Conservation (phyloP, 2,797 vertebrate species). For the Gadopsis bispinosus region DNA sequence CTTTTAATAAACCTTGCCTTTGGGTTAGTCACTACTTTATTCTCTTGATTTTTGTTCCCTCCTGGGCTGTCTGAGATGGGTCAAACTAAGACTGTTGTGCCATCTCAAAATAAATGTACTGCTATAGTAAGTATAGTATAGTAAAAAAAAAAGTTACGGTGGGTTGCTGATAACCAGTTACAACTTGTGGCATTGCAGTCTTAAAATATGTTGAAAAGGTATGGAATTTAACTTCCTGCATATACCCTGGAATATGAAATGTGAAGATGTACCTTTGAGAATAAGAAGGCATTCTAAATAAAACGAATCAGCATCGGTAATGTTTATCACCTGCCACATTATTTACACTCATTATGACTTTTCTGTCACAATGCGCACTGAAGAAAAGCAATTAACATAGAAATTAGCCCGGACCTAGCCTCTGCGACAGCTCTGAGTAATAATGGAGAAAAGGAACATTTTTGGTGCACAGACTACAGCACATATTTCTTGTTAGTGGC, state of each 20-base stretch:
- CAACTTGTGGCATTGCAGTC: no score
- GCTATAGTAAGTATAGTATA: no score
- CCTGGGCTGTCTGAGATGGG: no score
- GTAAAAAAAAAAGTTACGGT: no score
- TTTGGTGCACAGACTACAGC: constrained; percentile 34
- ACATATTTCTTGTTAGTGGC: constrained; percentile 46
- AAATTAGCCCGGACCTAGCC: constrained; percentile 46
- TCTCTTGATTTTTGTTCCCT: no score
- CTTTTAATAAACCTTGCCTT: no score
- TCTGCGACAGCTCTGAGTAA: constrained; percentile 37
- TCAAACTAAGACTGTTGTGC: no score
- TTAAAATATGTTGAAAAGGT: no score
- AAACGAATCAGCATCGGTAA: constrained; percentile 39
- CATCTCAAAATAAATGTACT: no score
- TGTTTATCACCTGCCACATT: constrained; percentile 47
- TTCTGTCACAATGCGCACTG: constrained; percentile 37
- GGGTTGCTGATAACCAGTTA: no score
- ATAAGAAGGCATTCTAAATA: constrained; percentile 30
- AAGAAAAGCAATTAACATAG: constrained; percentile 68
- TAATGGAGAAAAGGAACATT: constrained; percentile 43
- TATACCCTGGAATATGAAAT: constrained; percentile 18
- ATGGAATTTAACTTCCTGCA: no score
- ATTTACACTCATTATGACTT: constrained; percentile 52
- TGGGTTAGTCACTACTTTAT: no score
- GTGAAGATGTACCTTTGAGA: constrained; percentile 17